Base-by-base conservation (phyloP, 2,888 invertebrate genomes). In the Melanchra persicariae region DNA sequence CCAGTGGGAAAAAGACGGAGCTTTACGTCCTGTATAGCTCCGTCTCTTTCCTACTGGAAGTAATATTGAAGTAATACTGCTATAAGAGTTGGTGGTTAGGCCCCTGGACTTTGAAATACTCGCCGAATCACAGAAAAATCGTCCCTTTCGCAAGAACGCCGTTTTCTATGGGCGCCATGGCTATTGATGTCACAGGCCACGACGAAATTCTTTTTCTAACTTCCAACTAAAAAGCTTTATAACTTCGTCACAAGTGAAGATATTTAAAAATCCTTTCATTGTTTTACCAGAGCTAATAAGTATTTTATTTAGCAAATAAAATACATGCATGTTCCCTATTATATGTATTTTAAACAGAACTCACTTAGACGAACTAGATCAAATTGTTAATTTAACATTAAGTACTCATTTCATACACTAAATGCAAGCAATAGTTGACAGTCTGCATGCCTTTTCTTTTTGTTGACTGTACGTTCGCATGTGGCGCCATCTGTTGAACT, bases 391-490 rank as follows among this genome's bases (percentile, higher is more conserved):
- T 49, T 6, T 22, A 67, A 3, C 22, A 67, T 57, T 10, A 30
- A 34, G 43, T 55, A 37, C n/a, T 71, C 17, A n/a, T 62, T 12
- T 12, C 40, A 37, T 30, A 26, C 7, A 73, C 8, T 40, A 73
- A 62, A 30, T 30, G 24, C 6, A 71, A 22, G 26, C 19, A 3
- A 37, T 8, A 34, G 10, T 34, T 7, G n/a, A 8, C 34, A 24
- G 30, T 43, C 22, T 69, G 19, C 15, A 34, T 52, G 52, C 2
- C 2, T 34, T 19, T 43, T 15, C 34, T 9, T 24, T 43, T 65
- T 22, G 24, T 26, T n/a, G 15, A n/a, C 26, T 54, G 76, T 68
- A 40, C 45, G 40, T 9, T 47, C 6, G 6, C 17, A 47, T 59
- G 15, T 22, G 34, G 26, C 54, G 49, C 47, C 70, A 30, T 75